Conservation (phyloP, 92 coral and sea anemone genomes). For the Epizoanthus illoricatus region DNA sequence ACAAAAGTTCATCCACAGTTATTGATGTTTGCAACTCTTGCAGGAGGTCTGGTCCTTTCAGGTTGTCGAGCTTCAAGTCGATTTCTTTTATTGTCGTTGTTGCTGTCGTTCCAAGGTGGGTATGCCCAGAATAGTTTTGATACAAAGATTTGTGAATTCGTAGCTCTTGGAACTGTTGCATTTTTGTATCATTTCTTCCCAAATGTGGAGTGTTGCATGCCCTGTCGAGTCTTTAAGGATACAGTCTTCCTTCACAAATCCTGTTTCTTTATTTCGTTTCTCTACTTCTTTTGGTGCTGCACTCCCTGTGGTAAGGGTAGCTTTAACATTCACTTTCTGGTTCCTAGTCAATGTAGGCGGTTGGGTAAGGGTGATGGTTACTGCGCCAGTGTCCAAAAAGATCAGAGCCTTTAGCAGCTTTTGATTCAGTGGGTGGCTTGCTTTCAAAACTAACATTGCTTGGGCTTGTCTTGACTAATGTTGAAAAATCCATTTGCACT, state of each 20-base stretch:
- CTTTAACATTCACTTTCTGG: conserved; percentile 49
- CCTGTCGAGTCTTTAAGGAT: conserved; percentile 50
- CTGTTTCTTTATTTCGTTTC: conserved; percentile 38
- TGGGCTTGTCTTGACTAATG: conserved; percentile 6
- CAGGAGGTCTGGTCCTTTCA: conserved; percentile 40
- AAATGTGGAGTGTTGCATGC: conserved; percentile 47
- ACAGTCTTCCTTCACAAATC: conserved; percentile 52
- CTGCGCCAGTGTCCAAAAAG: neutral
- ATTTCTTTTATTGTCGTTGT: conserved; percentile 17
- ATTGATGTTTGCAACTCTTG: conserved; percentile 23
- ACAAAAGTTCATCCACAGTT: conserved; percentile 33
- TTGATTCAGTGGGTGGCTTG: neutral
- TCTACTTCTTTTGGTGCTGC: conserved; percentile 43
- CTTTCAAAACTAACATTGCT: neutral
- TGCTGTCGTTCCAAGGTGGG: conserved; percentile 42
- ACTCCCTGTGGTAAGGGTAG: conserved; percentile 21
- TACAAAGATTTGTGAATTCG: conserved; percentile 30
- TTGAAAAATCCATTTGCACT: conserved; percentile 6
- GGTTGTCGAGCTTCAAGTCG: neutral
- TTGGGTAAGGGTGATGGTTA: conserved; percentile 33
- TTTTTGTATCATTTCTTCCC: conserved; percentile 37
- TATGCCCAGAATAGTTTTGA: conserved; percentile 39
- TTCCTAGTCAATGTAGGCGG: conserved; percentile 37
- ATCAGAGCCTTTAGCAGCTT: neutral
- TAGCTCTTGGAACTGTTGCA: conserved; percentile 29